phyloP scores from a whole-genome alignment of 2,888 invertebrate genomes.

The Hipparchia semele region DNA sequence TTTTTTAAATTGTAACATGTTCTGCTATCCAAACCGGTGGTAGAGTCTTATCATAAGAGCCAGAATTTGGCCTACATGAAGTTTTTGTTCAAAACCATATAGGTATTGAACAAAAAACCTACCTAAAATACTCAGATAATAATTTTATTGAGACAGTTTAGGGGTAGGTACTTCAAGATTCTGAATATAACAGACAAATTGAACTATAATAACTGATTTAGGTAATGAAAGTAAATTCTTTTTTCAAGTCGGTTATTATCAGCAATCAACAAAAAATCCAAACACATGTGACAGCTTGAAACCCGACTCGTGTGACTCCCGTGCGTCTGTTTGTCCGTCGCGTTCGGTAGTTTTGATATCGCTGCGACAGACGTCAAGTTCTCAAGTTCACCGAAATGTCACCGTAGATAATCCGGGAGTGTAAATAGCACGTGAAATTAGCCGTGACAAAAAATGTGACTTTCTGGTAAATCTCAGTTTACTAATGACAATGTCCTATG shows the following conservation, averaged over 20 bases:
- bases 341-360: conserved; percentile 53
- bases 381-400: conserved; percentile 68
- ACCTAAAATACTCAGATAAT: no score
- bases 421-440: conserved; percentile 71
- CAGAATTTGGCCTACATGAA: no score
- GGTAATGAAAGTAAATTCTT: no score
- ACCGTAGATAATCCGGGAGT: conserved; percentile 53
- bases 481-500: conserved; percentile 8
- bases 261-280: conserved; percentile 29
- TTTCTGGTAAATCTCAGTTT: conserved; percentile 13
- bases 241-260: conserved; percentile 2
- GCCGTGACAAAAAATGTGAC: conserved; percentile 20
- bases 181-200: no score
- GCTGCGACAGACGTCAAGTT: conserved; percentile 48
- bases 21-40: no score
- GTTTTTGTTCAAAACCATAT: no score
- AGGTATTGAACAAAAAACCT: no score
- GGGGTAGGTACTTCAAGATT: no score
- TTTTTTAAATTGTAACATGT: no score
- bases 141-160: no score
- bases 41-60: no score
- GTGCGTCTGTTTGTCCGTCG: conserved; percentile 47
- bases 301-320: conserved; percentile 62
- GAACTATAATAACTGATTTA: no score
- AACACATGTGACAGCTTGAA: conserved; percentile 61